A percentile compares a stretch with the other conserved stretches of the same genome.
These are phyloP conservation scores for Trachurus trachurus DNA, from an alignment of 2,797 vertebrate species.

Conservation along the genomic window DNA sequence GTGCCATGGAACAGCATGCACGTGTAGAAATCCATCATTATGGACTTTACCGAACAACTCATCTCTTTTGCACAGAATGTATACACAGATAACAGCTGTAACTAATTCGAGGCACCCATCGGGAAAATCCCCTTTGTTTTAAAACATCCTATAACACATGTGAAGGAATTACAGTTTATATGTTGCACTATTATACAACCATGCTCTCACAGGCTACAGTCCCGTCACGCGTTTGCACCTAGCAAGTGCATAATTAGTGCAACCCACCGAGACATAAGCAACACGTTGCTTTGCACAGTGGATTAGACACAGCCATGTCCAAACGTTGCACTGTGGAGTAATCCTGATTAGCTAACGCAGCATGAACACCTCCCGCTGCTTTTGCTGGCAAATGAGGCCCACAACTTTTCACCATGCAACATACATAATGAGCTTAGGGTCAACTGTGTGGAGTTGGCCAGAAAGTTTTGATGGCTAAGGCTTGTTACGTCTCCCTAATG, in stretches of 20 bases:
- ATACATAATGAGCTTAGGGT: constrained; percentile 61
- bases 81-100: constrained; percentile 22
- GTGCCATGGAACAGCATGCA: constrained; percentile 36
- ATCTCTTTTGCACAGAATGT: constrained; percentile 28
- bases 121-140: constrained; percentile 27
- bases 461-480: constrained; percentile 42
- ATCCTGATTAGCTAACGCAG: constrained; percentile 76
- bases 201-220: constrained; percentile 6
- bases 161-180: constrained; percentile 20
- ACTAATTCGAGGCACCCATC: background rate
- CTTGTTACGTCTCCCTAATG: constrained; percentile 28
- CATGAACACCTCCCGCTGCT: constrained; percentile 71
- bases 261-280: constrained; percentile 60
- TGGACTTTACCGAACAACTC: constrained; percentile 24
- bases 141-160: constrained; percentile 5
- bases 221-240: constrained; percentile 47
- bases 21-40: constrained; percentile 38
- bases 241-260: constrained; percentile 56
- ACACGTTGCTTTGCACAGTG: constrained; percentile 67
- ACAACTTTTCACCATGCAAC: constrained; percentile 50
- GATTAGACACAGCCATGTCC: constrained; percentile 71
- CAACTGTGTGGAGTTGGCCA: constrained; percentile 43
- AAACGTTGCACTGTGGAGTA: constrained; percentile 67
- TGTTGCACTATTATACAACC: constrained; percentile 4
- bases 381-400: constrained; percentile 36